These are phyloP conservation scores for Stylophora pistillata DNA, from an alignment of 64 coral and sea anemone genomes.

Conservation along the genomic window DNA sequence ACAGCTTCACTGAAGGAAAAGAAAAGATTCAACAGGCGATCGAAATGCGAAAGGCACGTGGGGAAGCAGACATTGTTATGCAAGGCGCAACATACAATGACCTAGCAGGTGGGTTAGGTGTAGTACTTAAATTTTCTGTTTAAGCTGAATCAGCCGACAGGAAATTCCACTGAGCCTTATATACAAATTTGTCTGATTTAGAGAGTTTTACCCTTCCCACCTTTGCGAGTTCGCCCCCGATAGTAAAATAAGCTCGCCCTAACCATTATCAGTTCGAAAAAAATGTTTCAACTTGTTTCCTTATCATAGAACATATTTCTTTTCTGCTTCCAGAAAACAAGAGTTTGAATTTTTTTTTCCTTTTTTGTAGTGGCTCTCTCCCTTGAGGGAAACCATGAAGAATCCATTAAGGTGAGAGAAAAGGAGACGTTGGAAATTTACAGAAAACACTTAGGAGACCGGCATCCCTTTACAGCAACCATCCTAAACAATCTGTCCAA, in stretches of 20 bases:
- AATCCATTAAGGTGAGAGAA: constrained; percentile 47
- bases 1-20: background rate
- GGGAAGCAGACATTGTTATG: constrained; percentile 16
- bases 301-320: no score
- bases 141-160: no score
- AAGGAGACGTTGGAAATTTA: constrained; percentile 32
- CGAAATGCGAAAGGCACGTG: background rate
- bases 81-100: constrained; percentile 38
- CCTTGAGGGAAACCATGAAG: background rate
- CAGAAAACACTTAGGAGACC: constrained; percentile 27
- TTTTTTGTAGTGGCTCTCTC: background rate
- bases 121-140: no score
- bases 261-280: no score
- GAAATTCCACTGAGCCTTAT: no score
- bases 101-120: constrained; percentile 7
- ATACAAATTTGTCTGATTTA: no score
- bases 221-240: no score
- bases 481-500: constrained; percentile 28
- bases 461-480: constrained; percentile 69
- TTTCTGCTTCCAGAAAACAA: no score
- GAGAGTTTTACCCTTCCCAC: no score
- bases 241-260: no score
- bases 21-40: background rate
- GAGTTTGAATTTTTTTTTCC: no score
- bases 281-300: no score